Conservation (phyloP, 2,888 invertebrate genomes). For the Pseudanteris insignis region DNA sequence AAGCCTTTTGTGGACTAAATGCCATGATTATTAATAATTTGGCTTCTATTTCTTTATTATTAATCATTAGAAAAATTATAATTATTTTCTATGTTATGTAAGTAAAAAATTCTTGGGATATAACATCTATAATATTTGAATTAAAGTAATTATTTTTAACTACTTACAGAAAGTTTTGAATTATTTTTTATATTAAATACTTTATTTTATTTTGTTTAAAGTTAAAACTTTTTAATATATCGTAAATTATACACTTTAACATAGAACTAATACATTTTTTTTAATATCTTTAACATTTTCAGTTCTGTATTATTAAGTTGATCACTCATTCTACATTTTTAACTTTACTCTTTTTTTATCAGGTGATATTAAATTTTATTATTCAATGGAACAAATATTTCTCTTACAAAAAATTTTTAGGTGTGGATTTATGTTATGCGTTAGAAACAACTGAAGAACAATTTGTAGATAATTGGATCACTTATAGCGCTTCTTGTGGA, state of each 20-base stretch:
- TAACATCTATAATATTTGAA: too few relatives aligned
- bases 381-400: background rate
- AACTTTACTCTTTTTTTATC: too few relatives aligned
- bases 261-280: background rate
- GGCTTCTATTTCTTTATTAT: too few relatives aligned
- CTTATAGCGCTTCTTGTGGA: conserved; percentile 50
- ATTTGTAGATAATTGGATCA: conserved; percentile 59
- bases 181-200: too few relatives aligned
- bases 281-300: background rate
- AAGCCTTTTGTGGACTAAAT: too few relatives aligned
- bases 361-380: background rate
- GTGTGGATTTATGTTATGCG: conserved; percentile 55
- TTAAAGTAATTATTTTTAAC: too few relatives aligned
- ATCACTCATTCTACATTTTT: background rate
- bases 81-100: too few relatives aligned
- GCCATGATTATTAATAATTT: too few relatives aligned
- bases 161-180: too few relatives aligned
- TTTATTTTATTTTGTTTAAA: too few relatives aligned
- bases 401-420: conserved; percentile 42
- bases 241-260: background rate
- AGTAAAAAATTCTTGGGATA: too few relatives aligned
- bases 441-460: conserved; percentile 50
- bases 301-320: background rate
- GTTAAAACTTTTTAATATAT: background rate
- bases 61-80: too few relatives aligned